These are phyloP conservation scores for Reinhardtius hippoglossoides DNA, from an alignment of 2,113 vertebrate genomes.

Conservation along the genomic window DNA sequence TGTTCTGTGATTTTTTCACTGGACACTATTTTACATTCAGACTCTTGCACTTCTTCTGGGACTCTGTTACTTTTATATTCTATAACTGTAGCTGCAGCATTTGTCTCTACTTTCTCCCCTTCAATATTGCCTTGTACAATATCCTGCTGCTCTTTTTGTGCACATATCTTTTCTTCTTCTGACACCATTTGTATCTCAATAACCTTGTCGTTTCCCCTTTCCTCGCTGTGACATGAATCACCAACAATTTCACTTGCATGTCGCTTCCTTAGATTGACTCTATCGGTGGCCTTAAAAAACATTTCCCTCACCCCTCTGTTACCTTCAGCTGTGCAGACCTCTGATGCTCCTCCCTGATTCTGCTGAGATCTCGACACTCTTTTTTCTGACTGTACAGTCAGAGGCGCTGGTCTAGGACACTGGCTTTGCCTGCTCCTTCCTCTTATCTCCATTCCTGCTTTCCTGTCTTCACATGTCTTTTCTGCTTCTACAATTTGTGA, in stretches of 20 bases:
- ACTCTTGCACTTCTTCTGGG: slow-evolving; percentile 17
- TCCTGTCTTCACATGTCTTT: slow-evolving; percentile 28
- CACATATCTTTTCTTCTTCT: slow-evolving; percentile 18
- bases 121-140: slow-evolving; percentile 9
- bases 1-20: not conserved
- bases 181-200: slow-evolving; percentile 45
- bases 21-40: not conserved
- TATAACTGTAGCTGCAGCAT: not conserved
- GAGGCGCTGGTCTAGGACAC: slow-evolving; percentile 23
- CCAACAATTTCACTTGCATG: slow-evolving; percentile 29
- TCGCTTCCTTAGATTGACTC: slow-evolving; percentile 45
- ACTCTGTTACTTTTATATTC: slow-evolving; percentile 6
- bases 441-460: slow-evolving; percentile 23
- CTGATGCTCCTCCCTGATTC: slow-evolving; percentile 49
- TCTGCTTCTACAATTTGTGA: slow-evolving; percentile 42
- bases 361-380: slow-evolving; percentile 59
- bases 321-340: slow-evolving; percentile 50
- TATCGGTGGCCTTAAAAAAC: slow-evolving; percentile 70
- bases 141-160: slow-evolving; percentile 6
- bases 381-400: slow-evolving; percentile 29
- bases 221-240: slow-evolving; percentile 29
- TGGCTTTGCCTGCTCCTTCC: slow-evolving; percentile 40
- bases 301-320: slow-evolving; percentile 77
- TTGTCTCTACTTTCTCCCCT: slow-evolving; percentile 11
- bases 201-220: slow-evolving; percentile 30